Percentiles rank a stretch among this genome's conserved stretches.
Conservation (phyloP, 1,140 invertebrate species). For the Heliothis virescens region DNA sequence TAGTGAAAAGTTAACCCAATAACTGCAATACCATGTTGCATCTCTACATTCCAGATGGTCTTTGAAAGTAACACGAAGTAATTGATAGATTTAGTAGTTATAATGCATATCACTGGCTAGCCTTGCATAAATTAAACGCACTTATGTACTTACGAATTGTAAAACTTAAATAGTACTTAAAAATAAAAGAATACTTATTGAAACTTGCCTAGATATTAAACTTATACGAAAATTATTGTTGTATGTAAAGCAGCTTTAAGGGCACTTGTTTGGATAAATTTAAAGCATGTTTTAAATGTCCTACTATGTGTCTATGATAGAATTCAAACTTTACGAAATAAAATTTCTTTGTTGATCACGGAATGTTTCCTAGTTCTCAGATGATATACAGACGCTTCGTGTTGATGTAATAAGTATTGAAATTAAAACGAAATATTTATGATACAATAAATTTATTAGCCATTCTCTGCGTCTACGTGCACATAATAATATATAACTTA, state of each 20-base stretch:
- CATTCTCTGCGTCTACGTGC: conserved; percentile 25
- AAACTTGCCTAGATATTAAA: conserved; percentile 32
- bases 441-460: conserved; percentile 29
- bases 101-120: conserved; percentile 62
- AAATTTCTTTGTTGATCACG: conserved; percentile 10
- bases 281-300: conserved; percentile 30
- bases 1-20: conserved; percentile 23
- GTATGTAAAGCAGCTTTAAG: conserved; percentile 44
- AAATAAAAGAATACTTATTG: conserved; percentile 47
- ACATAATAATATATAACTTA: conserved; percentile 18
- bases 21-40: conserved; percentile 58
- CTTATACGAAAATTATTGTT: conserved; percentile 36
- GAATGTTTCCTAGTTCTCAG: conserved; percentile 24
- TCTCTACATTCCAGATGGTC: conserved; percentile 58
- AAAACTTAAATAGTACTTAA: conserved; percentile 57
- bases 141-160: conserved; percentile 58
- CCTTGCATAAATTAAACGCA: conserved; percentile 58
- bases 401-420: too few species aligned
- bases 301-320: conserved; percentile 7
- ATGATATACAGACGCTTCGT: background rate
- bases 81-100: conserved; percentile 47
- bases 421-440: conserved; percentile 30
- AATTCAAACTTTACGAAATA: conserved; percentile 13
- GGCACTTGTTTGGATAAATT: conserved; percentile 21
- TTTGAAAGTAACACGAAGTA: conserved; percentile 51